Percentiles rank a stretch among this genome's conserved stretches.
phyloP scores from a whole-genome alignment of 92 coral and sea anemone species.

The Muricea muricata region DNA sequence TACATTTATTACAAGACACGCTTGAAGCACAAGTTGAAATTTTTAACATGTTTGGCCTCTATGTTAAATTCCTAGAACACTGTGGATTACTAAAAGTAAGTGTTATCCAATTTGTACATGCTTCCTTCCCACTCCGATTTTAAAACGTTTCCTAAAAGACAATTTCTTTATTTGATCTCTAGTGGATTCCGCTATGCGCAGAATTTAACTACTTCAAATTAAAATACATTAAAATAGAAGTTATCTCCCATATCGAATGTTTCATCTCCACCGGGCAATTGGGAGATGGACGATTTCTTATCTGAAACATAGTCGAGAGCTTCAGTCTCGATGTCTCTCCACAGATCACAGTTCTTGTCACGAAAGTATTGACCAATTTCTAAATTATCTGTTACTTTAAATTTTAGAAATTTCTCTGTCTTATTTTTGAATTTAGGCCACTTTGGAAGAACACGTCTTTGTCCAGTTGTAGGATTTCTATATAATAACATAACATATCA shows the following conservation, averaged over 20 bases:
- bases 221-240: slow-evolving; percentile 39
- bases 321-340: slow-evolving; percentile 30
- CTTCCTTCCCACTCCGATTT: too few relatives aligned
- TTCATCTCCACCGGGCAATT: slow-evolving; percentile 24
- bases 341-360: slow-evolving; percentile 27
- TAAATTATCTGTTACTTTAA: slow-evolving; percentile 3
- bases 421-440: slow-evolving; percentile 33
- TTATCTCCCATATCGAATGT: slow-evolving; percentile 16
- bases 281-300: slow-evolving; percentile 11
- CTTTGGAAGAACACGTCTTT: slow-evolving; percentile 31
- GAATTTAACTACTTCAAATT: background rate
- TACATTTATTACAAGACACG: too few relatives aligned
- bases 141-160: too few relatives aligned
- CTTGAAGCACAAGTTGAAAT: too few relatives aligned
- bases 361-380: slow-evolving; percentile 34
- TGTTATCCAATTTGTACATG: too few relatives aligned
- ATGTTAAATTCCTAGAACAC: background rate
- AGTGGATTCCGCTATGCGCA: too few relatives aligned
- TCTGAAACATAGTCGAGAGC: slow-evolving; percentile 25
- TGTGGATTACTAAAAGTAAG: too few relatives aligned
- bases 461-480: slow-evolving; percentile 40
- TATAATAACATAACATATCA: too few relatives aligned
- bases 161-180: too few relatives aligned
- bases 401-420: slow-evolving; percentile 34
- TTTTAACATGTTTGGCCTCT: background rate